Evolutionary conservation across 2,797 vertebrate species (phyloP).

Genomic region (Hapalemur alaotrensis): DNA sequence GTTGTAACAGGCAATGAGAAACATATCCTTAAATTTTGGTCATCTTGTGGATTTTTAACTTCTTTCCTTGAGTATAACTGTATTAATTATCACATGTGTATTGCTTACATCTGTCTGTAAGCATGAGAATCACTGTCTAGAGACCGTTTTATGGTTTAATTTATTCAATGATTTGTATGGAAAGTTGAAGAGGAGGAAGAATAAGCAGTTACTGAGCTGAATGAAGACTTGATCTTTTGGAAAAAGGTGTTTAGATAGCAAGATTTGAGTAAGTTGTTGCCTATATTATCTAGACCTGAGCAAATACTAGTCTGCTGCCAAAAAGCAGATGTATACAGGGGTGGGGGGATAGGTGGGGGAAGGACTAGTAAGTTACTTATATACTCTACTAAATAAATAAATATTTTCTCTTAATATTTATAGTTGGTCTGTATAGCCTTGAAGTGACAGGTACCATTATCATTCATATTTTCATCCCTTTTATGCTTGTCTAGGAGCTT

Average conservation of each 20-base stretch:
- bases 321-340: not conserved
- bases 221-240: not conserved
- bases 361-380: not conserved
- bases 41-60: not conserved
- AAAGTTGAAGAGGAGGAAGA: not conserved
- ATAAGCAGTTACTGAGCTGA: not conserved
- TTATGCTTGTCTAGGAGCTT: not conserved
- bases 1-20: not conserved
- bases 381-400: not conserved
- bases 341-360: too few relatives aligned
- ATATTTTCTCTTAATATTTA: not conserved
- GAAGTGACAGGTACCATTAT: not conserved
- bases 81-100: not conserved
- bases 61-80: not conserved
- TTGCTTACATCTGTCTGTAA: not conserved
- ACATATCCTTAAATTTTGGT: not conserved
- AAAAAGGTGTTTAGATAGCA: not conserved
- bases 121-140: not conserved
- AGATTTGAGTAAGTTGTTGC: not conserved
- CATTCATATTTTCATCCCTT: not conserved
- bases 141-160: not conserved
- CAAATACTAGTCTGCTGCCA: not conserved
- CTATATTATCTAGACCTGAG: not conserved
- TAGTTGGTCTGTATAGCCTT: not conserved
- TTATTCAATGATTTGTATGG: not conserved